Base-by-base conservation (phyloP, 1,140 invertebrate genomes). In the Lepidurus arcticus region DNA sequence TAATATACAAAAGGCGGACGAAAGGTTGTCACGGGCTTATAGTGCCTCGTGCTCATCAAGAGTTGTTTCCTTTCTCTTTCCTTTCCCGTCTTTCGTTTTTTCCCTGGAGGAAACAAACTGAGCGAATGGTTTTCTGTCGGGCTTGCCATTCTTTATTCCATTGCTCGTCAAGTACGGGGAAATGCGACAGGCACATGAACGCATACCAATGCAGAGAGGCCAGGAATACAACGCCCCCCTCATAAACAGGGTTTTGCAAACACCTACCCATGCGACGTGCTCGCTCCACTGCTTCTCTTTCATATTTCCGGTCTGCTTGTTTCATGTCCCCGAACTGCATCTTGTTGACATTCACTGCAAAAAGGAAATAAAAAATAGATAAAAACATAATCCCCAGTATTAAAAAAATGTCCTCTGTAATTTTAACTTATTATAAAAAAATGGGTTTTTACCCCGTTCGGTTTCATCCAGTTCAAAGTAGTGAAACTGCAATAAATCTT, bases 401-500 rank as follows among this genome's bases (percentile, higher is more conserved):
- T 42, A 34, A 11, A 44, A 75, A 11, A 0, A 1, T 1, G 1
- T 74, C 9, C 73, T 74, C n/a, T 26, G 1, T n/a, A 9, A n/a
- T n/a, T 13, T 3, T n/a, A 74, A 74, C 0, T 74, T 74, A 73
- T 73, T 73, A 1, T 21, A 16, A 73, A 73, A 47, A 26, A 26
- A 79, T 45, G 42, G 65, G 45, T 65, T 80, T 79, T 81, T 82
- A 88, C 88, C 88, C 83, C 95, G 89, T 86, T 98, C 95, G 5
- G 91, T 96, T 86, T 97, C 95, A 85, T 98, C 95, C 73, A 97
- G 84, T 84, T 97, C 94, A 85, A 98, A 98, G 83, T 92, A 96
- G 81, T 91, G 90, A 73, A 95, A 88, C 80, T 93, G 90, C 82
- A 92, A 91, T 21, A 98, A 85, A 76, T 95, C 90, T 9, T 89